phyloP scores from a whole-genome alignment of 2,888 invertebrate species.

The Ditula angustiorana region DNA sequence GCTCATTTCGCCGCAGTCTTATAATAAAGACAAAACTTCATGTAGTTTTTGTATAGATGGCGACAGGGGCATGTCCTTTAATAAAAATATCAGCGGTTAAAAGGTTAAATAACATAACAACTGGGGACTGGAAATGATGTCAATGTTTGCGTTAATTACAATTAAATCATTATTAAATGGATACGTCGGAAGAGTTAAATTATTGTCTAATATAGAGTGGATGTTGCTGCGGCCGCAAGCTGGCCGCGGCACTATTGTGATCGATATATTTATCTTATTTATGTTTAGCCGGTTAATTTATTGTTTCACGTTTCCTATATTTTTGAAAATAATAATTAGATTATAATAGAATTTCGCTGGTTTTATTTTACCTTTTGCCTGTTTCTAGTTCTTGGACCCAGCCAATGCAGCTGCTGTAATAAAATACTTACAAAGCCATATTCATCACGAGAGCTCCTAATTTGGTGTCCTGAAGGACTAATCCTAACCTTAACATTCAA shows the following conservation, averaged over 20 bases:
- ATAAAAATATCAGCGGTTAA: no score
- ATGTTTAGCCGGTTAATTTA: slow-evolving; percentile 75
- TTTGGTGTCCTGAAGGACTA: no score
- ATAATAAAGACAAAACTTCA: no score
- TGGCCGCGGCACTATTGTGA: slow-evolving; percentile 58
- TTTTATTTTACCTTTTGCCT: slow-evolving; percentile 52
- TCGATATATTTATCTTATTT: slow-evolving; percentile 66
- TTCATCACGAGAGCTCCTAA: no score
- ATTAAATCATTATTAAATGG: slow-evolving; percentile 2
- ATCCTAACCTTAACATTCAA: no score
- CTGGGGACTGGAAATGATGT: neutral
- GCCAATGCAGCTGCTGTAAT: neutral
- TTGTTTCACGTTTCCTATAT: slow-evolving; percentile 77
- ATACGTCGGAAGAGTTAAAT: slow-evolving; percentile 25
- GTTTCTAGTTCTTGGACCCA: neutral
- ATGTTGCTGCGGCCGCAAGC: slow-evolving; percentile 15
- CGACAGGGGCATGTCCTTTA: no score
- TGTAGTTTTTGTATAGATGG: no score
- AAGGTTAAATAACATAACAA: no score
- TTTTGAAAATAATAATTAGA: slow-evolving; percentile 77
- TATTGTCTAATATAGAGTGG: slow-evolving; percentile 24
- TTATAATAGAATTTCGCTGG: slow-evolving; percentile 61
- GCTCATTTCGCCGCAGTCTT: no score
- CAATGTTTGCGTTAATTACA: slow-evolving; percentile 17
- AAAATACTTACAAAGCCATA: no score